Base-by-base conservation (phyloP, 2,888 invertebrate genomes). In the Aradus depressus region DNA sequence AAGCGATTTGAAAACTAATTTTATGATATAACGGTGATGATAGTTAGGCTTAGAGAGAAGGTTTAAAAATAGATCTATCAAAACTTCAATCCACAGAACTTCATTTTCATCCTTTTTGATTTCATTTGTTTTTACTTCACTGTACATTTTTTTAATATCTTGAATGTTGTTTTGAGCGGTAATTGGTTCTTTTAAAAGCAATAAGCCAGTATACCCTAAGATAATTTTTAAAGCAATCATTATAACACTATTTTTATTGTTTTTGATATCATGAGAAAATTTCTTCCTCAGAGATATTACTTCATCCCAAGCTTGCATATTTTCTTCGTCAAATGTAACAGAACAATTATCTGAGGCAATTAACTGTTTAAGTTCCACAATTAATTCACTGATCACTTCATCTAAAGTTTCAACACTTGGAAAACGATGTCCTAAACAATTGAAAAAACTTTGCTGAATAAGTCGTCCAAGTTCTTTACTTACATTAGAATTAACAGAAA, bases 1-100 rank as follows among this genome's bases (percentile, higher is more conserved):
- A 35, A 47, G 19, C 10, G 38, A 47, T 47, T 47, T 47, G 21
- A 47, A 47, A n/a, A 32, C 38, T 19, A 22, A 47, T 5, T 16
- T 34, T 26, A 47, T 47, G 18, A 47, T 18, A 25, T 47, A 38
- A 6, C 47, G 37, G 35, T 47, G 47, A 22, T 47, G 47, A 38
- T 47, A 47, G 34, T 47, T 34, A 3, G 47, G 38, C 28, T 47
- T 47, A 8, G 47, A 47, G 26, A 47, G 47, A 19, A 47, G 38
- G 38, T 47, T 47, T 35, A 47, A 47, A 47, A 47, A 47, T 19
- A 47, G 19, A 47, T 47, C 47, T 18, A n/a, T 38, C n/a, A 47
- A 14, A 4, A 47, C 47, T 47, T 38, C 47, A 16, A 47, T 47
- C 47, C 47, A 47, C 25, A 47, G 23, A 19, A 26, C 28, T 47